Percentiles rank a stretch among this genome's conserved stretches.
These are phyloP conservation scores for Synanthedon vespiformis DNA, from an alignment of 2,888 invertebrate genomes.

Conservation along the genomic window DNA sequence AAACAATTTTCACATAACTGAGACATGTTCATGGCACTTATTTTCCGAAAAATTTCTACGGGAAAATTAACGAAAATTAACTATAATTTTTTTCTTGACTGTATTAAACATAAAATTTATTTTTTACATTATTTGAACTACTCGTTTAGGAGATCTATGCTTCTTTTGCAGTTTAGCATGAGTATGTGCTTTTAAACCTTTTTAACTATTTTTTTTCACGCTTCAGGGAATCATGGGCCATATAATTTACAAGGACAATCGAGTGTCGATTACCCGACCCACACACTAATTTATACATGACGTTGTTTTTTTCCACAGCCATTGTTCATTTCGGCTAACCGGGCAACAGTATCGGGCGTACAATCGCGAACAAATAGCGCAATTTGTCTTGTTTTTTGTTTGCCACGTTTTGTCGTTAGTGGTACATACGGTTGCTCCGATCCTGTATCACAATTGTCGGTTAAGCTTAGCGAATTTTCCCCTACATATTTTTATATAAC, in stretches of 20 bases:
- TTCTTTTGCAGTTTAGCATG: too few relatives aligned
- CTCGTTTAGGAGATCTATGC: too few relatives aligned
- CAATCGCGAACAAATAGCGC: slow-evolving; percentile 51
- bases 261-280: slow-evolving; percentile 5
- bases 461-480: too few relatives aligned
- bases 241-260: slow-evolving; percentile 3
- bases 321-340: slow-evolving; percentile 36
- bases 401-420: slow-evolving; percentile 6
- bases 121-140: too few relatives aligned
- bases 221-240: not conserved
- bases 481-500: too few relatives aligned
- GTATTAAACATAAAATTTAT: too few relatives aligned
- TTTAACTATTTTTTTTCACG: not conserved
- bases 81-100: too few relatives aligned
- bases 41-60: too few relatives aligned
- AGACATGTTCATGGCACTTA: too few relatives aligned
- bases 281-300: slow-evolving; percentile 12
- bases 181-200: too few relatives aligned
- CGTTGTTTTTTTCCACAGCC: slow-evolving; percentile 14
- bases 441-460: not conserved
- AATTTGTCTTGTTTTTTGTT: slow-evolving; percentile 53
- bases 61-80: too few relatives aligned
- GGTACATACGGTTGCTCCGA: not conserved
- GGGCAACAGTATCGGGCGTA: slow-evolving; percentile 35
- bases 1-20: too few relatives aligned